phyloP scores from a whole-genome alignment of 2,113 vertebrate genomes.

The Odontophorus gujanensis region DNA sequence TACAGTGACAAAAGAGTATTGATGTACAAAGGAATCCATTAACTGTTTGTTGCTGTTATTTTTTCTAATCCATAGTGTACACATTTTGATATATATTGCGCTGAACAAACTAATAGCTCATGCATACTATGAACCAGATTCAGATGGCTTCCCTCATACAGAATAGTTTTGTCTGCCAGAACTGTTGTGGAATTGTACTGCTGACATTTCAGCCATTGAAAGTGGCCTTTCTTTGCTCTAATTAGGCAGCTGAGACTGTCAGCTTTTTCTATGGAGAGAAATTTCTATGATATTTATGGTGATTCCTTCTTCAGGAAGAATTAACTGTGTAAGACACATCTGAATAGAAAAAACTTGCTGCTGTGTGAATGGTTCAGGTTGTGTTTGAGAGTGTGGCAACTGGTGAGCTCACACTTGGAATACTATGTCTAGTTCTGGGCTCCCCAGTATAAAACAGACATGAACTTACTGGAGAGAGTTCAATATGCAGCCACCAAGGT shows the following conservation, averaged over 20 bases:
- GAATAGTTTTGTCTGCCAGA: constrained; percentile 36
- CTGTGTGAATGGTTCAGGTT: background rate
- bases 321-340: background rate
- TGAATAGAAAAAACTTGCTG: background rate
- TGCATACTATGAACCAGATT: background rate
- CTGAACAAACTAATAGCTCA: background rate
- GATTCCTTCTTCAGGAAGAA: background rate
- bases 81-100: background rate
- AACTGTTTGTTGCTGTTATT: background rate
- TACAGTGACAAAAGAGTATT: background rate
- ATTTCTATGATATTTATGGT: constrained; percentile 11
- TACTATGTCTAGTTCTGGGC: background rate
- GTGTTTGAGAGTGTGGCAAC: background rate
- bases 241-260: constrained; percentile 48
- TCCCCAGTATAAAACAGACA: background rate
- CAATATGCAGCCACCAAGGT: background rate
- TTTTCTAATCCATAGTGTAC: background rate
- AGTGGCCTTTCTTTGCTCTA: constrained; percentile 40
- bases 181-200: constrained; percentile 30
- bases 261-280: background rate
- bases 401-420: background rate
- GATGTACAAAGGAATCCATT: background rate
- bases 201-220: constrained; percentile 50
- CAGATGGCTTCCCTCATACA: constrained; percentile 1
- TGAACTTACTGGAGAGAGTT: background rate